phyloP scores from a whole-genome alignment of 2,797 vertebrate genomes.

The Bovichtus variegatus region DNA sequence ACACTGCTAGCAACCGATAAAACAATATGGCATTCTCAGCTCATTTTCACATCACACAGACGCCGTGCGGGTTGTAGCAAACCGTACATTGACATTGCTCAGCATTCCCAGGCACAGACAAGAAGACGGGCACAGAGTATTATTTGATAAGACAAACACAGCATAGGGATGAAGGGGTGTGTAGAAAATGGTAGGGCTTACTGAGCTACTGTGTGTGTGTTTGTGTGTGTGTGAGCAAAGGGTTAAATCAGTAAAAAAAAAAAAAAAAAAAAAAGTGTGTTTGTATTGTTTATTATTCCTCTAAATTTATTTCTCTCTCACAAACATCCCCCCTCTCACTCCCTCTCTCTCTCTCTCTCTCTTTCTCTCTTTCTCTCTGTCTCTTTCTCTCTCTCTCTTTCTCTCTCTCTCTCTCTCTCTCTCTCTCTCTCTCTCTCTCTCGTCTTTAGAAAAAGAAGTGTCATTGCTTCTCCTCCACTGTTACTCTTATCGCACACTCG shows the following conservation, averaged over 20 bases:
- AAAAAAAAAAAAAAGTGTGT: too few relatives aligned
- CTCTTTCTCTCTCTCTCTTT: constrained; percentile 14
- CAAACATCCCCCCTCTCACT: background rate
- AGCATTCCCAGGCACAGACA: constrained; percentile 52
- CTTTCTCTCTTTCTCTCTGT: too few relatives aligned
- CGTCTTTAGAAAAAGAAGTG: constrained; percentile 80
- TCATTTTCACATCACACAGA: constrained; percentile 40
- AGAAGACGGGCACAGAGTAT: constrained; percentile 51
- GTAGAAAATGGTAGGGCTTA: constrained; percentile 85
- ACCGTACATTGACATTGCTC: constrained; percentile 37
- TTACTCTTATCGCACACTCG: constrained; percentile 85
- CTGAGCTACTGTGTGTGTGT: constrained; percentile 59
- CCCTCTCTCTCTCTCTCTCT: too few relatives aligned
- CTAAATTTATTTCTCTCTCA: constrained; percentile 60
- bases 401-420: constrained; percentile 49
- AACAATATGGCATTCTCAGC: constrained; percentile 61
- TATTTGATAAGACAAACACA: constrained; percentile 76
- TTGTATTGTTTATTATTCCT: constrained; percentile 71
- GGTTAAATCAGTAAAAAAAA: constrained; percentile 67
- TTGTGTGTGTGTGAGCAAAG: constrained; percentile 45
- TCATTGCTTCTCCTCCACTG: constrained; percentile 85
- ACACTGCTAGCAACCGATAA: constrained; percentile 74
- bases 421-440: constrained; percentile 52
- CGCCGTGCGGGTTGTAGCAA: constrained; percentile 9
- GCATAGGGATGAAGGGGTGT: constrained; percentile 53